Evolutionary conservation across 2,888 invertebrate species (phyloP).

Genomic region (Hedychridium roseum): DNA sequence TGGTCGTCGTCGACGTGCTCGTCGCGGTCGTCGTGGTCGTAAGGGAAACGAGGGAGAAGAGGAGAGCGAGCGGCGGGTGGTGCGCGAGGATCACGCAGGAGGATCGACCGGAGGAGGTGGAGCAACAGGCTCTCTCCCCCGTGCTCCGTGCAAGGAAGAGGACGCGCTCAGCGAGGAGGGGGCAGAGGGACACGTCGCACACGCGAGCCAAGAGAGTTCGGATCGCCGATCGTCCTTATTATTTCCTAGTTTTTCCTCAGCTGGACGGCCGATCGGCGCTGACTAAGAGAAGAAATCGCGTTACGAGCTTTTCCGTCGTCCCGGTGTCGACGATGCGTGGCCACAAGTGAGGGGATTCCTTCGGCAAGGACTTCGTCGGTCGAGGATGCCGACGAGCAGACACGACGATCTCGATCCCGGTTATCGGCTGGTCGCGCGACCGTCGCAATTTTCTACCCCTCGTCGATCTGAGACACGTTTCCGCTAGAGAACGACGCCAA

Average conservation of each 20-base stretch:
- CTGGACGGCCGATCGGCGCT: not conserved
- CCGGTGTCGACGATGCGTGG: conserved; percentile 18
- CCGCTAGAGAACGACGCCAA: conserved; percentile 2
- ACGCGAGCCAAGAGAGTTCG: conserved; percentile 30
- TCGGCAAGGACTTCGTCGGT: not conserved
- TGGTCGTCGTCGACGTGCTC: not conserved
- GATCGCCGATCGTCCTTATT: conserved; percentile 34
- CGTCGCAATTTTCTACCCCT: conserved; percentile 24
- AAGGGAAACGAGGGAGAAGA: conserved; percentile 4
- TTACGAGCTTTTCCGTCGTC: conserved; percentile 7
- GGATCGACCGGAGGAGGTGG: conserved; percentile 34
- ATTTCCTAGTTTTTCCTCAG: conserved; percentile 18
- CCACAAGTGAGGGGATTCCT: not conserved
- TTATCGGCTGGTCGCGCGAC: conserved; percentile 31
- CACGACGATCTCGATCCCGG: conserved; percentile 22
- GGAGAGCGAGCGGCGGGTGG: conserved; percentile 7
- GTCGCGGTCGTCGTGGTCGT: conserved; percentile 4
- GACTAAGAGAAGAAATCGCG: not conserved
- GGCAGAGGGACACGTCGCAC: conserved; percentile 14
- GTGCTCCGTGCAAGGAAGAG: conserved; percentile 21
- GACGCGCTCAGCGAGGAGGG: not conserved
- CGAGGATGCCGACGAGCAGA: conserved; percentile 28
- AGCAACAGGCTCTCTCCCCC: conserved; percentile 41
- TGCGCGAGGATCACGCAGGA: conserved; percentile 29
- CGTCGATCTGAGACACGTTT: conserved; percentile 12